Percentiles rank a stretch among this genome's conserved stretches.
Evolutionary conservation across 2,113 vertebrate genomes (phyloP).

Genomic region (Muntiacus reevesi): DNA sequence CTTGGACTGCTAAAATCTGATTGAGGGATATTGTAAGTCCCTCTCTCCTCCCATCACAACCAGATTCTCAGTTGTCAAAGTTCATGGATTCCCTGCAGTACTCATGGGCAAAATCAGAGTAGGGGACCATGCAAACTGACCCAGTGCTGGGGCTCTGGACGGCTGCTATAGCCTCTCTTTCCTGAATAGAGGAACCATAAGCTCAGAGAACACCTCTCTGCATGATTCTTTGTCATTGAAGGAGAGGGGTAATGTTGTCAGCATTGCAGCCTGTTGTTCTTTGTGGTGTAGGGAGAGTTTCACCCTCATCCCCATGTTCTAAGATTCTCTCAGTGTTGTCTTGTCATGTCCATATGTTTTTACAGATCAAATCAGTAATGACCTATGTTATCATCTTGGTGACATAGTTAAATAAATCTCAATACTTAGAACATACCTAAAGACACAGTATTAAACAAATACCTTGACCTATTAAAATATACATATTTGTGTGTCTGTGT

Average conservation of each 20-base stretch:
- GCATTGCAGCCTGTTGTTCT: background rate
- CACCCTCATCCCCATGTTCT: background rate
- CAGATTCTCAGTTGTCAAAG: background rate
- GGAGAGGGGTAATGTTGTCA: background rate
- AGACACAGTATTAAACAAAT: background rate
- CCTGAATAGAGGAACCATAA: background rate
- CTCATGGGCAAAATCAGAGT: background rate
- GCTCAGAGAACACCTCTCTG: background rate
- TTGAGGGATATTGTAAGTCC: background rate
- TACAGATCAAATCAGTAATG: background rate
- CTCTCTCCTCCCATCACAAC: background rate
- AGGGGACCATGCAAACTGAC: no score
- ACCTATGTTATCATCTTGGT: background rate
- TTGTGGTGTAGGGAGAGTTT: background rate
- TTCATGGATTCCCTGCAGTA: no score
- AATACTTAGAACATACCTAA: background rate
- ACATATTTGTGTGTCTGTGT: fast-evolving
- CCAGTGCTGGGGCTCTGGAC: background rate
- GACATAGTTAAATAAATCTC: background rate
- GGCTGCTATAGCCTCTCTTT: background rate
- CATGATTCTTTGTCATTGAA: background rate
- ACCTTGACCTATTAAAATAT: background rate
- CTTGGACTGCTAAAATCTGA: background rate
- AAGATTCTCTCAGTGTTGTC: background rate
- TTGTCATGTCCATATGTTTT: background rate